Percentiles rank a stretch among this genome's conserved stretches.
These are phyloP conservation scores for Prunella himalayana DNA, from an alignment of 2,113 vertebrate genomes.

Conservation along the genomic window DNA sequence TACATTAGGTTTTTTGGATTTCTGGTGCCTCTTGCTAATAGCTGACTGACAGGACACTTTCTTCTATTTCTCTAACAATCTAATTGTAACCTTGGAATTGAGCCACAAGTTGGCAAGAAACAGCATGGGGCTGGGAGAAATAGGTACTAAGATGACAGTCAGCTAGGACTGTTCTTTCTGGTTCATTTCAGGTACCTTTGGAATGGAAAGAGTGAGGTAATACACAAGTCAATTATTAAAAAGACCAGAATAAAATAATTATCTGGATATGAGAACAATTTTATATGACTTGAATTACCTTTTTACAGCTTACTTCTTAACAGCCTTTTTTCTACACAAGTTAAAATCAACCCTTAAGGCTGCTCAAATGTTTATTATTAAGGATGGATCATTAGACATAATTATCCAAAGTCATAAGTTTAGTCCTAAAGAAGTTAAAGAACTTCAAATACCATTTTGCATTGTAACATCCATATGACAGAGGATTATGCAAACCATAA, in stretches of 20 bases:
- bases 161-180: background rate
- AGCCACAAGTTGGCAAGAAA: background rate
- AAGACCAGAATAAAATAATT: background rate
- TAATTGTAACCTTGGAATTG: background rate
- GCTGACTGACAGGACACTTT: background rate
- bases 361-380: background rate
- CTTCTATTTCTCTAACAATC: background rate
- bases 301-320: background rate
- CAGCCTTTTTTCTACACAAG: background rate
- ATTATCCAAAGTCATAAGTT: background rate
- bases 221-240: background rate
- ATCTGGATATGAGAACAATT: background rate
- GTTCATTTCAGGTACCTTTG: background rate
- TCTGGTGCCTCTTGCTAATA: background rate
- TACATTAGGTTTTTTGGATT: accelerated
- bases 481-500: background rate
- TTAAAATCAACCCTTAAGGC: background rate
- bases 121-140: background rate
- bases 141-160: background rate
- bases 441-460: background rate
- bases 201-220: background rate
- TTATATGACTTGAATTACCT: background rate
- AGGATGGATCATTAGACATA: background rate
- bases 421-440: background rate
- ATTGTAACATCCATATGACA: background rate